Evolutionary conservation across 2,797 vertebrate species (phyloP).

Genomic region (Mormyrops attenuatus): DNA sequence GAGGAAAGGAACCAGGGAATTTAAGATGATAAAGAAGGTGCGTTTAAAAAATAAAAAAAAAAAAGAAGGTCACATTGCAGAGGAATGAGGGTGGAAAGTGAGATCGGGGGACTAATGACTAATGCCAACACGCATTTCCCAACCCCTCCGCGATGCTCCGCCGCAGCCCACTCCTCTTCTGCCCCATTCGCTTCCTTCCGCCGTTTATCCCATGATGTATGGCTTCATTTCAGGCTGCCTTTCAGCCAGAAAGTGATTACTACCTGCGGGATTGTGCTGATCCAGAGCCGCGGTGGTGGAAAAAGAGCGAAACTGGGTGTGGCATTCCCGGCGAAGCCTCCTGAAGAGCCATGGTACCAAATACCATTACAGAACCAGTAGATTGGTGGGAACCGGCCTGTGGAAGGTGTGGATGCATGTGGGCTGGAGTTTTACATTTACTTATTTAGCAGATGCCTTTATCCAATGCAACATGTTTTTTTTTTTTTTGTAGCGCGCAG

Average conservation of each 20-base stretch:
- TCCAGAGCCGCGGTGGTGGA: conserved; percentile 52
- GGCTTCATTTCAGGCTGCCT: conserved; percentile 60
- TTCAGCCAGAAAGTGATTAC: conserved; percentile 57
- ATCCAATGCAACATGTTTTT: neutral
- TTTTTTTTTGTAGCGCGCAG: neutral
- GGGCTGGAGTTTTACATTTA: neutral
- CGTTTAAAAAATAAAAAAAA: neutral
- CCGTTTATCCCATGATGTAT: conserved; percentile 63
- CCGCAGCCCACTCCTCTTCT: neutral
- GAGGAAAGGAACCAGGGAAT: neutral
- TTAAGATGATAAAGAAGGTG: neutral
- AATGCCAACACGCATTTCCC: conserved; percentile 42
- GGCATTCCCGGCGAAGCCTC: conserved; percentile 21
- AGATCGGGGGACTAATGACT: conserved; percentile 23
- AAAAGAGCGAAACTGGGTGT: neutral
- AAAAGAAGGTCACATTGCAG: neutral
- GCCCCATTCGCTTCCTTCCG: conserved; percentile 29
- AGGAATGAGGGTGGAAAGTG: neutral
- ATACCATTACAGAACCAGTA: neutral
- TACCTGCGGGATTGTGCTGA: conserved; percentile 62
- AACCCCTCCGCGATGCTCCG: conserved; percentile 31
- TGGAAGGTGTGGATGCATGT: neutral
- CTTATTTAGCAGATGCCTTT: neutral
- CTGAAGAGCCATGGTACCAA: neutral
- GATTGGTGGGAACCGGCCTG: neutral